These are phyloP conservation scores for Grus americana DNA, from an alignment of 2,113 vertebrate species.

Conservation along the genomic window DNA sequence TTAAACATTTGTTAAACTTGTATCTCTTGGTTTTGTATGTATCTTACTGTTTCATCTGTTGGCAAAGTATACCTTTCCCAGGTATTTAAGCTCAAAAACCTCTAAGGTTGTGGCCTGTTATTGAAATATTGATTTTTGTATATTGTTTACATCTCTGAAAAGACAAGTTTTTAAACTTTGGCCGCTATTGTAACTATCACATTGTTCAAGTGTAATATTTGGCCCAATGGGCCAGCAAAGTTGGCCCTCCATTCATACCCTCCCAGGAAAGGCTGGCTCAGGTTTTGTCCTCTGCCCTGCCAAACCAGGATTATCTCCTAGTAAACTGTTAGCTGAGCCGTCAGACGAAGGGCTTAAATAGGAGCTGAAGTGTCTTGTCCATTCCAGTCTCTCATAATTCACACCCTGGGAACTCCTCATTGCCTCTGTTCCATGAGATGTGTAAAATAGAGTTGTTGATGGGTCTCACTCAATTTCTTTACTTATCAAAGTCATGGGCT, in stretches of 20 bases:
- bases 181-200: neutral
- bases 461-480: neutral
- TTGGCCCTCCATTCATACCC: neutral
- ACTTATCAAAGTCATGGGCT: accelerated
- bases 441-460: neutral
- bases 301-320: neutral
- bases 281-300: neutral
- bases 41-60: neutral
- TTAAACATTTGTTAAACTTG: neutral
- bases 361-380: neutral
- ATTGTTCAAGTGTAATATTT: neutral
- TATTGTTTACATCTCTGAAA: constrained; percentile 7
- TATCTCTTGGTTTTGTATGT: neutral
- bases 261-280: neutral
- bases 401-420: neutral
- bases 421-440: accelerated
- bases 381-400: neutral
- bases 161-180: neutral
- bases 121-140: neutral
- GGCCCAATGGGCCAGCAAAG: neutral
- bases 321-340: neutral
- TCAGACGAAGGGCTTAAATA: neutral
- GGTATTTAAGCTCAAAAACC: neutral
- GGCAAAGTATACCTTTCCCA: neutral
- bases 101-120: neutral